Evolutionary conservation across 2,888 invertebrate genomes (phyloP), one percentile per base, ranked within the genome.

Genomic region (Choreutis nemorana): DNA sequence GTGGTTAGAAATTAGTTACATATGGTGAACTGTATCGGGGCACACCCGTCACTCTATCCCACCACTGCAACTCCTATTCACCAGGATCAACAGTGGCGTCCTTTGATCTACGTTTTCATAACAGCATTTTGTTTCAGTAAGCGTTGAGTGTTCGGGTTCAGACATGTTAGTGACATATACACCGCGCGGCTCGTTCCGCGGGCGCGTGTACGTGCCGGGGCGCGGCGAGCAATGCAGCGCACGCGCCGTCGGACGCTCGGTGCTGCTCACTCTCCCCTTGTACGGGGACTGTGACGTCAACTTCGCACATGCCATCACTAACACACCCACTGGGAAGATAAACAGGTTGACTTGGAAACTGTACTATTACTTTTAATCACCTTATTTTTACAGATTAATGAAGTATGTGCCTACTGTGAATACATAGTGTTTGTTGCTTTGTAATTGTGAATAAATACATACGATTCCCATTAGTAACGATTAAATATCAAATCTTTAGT

Each of bases 181-280:
- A 5, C 87, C 87, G 3, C 83, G 82, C 33, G 77, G 81, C 7
- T 56, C 60, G 49, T 88, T 87, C 58, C 71, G 73, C 8, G 94
- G 94, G 0, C 84, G 89, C 30, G 77, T 94, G 40, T 94, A 93
- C 55, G 90, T 90, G 33, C 87, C 85, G 41, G 91, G 90, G 8
- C 87, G 87, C 50, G 87, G 90, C 0, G 89, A 89, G 42, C 63
- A 75, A 4, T 94, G 93, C 59, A 83, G 83, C 39, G 83, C 83
- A 7, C 73, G 61, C 15, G 80, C 55, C 67, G 82, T 33, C 1
- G 48, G 52, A 0, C 48, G 49, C 0, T 44, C 63, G 3, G 82
- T 88, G 2, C 67, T 63, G 1, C 71, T 90, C 4, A 54, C 78
- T 22, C 66, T 91, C 34, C 84, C 87, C 1, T 55, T 90, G 30